Base-by-base conservation (phyloP, 2,797 vertebrate species). In the Fratercula arctica region DNA sequence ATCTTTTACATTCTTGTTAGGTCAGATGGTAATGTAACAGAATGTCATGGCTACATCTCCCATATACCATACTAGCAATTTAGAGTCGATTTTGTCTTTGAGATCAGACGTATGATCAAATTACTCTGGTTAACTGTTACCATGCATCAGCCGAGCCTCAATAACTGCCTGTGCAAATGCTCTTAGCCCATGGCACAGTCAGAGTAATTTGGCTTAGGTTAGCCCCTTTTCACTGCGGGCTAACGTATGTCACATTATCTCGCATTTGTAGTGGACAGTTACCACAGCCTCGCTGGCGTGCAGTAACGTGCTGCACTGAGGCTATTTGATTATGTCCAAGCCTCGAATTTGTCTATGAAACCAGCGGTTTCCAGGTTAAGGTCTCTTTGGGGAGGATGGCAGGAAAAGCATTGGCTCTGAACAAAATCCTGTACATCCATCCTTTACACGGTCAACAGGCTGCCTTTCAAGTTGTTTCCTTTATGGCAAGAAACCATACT, bases 11-110 rank as follows among this genome's bases (percentile, higher is more conserved):
- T 57, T 76, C 94, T 86, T 89, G 76, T 90, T 98, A 95, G 93
- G 95, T 94, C 46, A 93, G 86, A 96, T 89, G 95, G 92, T 95
- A 97, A 95, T 94, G 79, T 93, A 82, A 76, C 89, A 95, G 79
- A 93, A 82, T 84, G 70, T 94, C 93, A 94, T 83, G 87, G 75
- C 73, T 87, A 66, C 48, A 57, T 92, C 89, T 94, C 88, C 83
- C 57, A 70, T 83, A 75, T 48, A 94, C 83, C 54, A 80, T 63
- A 88, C 77, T 50, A 97, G 93, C 90, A 96, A 97, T 97, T 97
- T 95, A 87, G 85, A 93, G 80, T 95, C 77, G 94, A 92, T 95
- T 95, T 94, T 85, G 88, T 96, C 85, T 96, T 94, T 94, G 96
- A 91, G 77, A 94, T 93, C 82, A 93, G 78, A 84, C 92, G 60